Base-by-base conservation (phyloP, 2,888 invertebrate genomes). In the Platycheirus albimanus region DNA sequence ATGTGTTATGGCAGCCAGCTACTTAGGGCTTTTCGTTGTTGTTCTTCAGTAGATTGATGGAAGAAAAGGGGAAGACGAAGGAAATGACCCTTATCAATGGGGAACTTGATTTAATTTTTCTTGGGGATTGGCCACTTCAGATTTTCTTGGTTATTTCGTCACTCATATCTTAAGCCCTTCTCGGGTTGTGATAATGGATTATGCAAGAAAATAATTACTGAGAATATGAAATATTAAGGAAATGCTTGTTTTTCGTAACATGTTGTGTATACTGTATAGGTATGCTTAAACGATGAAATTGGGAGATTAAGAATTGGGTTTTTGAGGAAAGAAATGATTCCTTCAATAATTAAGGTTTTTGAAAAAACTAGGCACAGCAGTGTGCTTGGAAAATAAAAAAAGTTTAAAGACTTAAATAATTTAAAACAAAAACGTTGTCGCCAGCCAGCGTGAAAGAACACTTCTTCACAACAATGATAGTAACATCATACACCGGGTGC, bases 81-180 rank as follows among this genome's bases (percentile, higher is more conserved):
- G n/a, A 81, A 67, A 64, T 78, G 78, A 83, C 83, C 83, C 83
- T 83, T 83, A 77, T 83, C 83, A 83, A 70, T 78, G 72, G 51
- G 51, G 69, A 74, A 69, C 66, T 78, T 3, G 54, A 54, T 61
- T 61, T 45, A 61, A 54, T 69, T 83, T 83, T 81, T 77, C 77
- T 67, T 30, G 61, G 8, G 61, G 71, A 77, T 71, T 77, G 76
- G 28, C 47, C 63, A 58, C 72, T 70, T 69, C 20, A 69, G 56
- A 72, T 45, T 83, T 54, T 45, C 43, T 69, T 38, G 70, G 67
- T 72, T 78, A 64, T 72, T 78, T 78, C 72, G 78, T 83, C 81
- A 83, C 81, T 83, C 77, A 77, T 72, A 56, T 63, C 63, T 78
- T 71, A 81, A 77, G 61, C 67, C 56, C 54, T 43, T 52, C 6